phyloP scores from a whole-genome alignment of 1,140 invertebrate species.

The Carposina sasakii region DNA sequence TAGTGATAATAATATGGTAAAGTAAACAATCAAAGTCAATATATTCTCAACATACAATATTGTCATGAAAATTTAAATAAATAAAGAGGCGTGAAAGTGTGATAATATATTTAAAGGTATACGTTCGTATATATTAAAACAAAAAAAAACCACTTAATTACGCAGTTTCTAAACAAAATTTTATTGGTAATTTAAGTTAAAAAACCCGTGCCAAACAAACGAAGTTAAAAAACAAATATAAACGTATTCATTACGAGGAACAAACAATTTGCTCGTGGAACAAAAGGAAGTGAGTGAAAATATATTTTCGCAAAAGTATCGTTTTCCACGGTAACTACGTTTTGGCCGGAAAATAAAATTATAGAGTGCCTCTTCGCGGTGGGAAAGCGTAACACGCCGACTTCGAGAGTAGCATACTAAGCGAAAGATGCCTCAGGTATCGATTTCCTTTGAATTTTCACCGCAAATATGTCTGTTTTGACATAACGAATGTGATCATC shows the following conservation, averaged over 20 bases:
- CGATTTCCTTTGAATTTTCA: constrained; percentile 46
- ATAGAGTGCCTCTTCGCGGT: constrained; percentile 62
- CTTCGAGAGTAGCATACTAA: constrained; percentile 51
- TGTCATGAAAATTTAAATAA: no score
- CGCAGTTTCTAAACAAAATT: no score
- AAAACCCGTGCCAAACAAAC: no score
- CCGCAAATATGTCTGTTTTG: constrained; percentile 28
- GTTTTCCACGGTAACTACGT: constrained; percentile 58
- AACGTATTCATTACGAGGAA: constrained; percentile 6
- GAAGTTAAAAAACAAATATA: no score
- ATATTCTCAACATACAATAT: no score
- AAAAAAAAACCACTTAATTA: no score
- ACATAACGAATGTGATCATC: no score
- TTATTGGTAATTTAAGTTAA: constrained; percentile 17
- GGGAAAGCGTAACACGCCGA: constrained; percentile 57
- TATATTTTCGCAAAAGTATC: constrained; percentile 57
- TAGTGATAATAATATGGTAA: no score
- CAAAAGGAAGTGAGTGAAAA: constrained; percentile 33
- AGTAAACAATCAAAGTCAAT: no score
- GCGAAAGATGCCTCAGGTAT: constrained; percentile 35
- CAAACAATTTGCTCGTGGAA: constrained; percentile 36
- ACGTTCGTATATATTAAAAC: no score
- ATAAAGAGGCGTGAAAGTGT: no score
- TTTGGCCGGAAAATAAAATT: constrained; percentile 69
- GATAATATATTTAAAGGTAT: no score